These are phyloP conservation scores for Tapera naevia DNA, from an alignment of 2,797 vertebrate species.

Conservation along the genomic window DNA sequence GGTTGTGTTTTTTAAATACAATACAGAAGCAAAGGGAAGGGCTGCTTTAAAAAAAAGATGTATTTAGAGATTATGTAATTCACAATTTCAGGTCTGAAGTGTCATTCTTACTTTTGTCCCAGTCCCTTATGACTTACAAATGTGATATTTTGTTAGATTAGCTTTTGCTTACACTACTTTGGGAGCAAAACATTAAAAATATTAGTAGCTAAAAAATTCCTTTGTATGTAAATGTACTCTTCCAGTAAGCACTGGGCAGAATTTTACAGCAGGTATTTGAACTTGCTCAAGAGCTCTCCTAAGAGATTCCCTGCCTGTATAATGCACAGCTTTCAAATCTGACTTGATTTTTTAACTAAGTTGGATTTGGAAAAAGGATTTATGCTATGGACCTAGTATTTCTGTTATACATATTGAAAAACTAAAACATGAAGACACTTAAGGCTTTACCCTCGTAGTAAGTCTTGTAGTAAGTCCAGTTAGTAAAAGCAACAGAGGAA, in stretches of 20 bases:
- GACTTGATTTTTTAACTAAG: not conserved
- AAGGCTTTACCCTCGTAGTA: not conserved
- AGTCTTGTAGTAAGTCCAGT: not conserved
- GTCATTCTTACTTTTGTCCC: not conserved
- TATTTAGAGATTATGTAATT: not conserved
- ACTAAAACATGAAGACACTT: not conserved
- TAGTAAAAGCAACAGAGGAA: not conserved
- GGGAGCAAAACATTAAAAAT: not conserved
- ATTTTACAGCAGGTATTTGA: not conserved
- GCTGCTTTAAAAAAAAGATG: not conserved
- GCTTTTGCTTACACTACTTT: not conserved
- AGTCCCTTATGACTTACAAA: not conserved
- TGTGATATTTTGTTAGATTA: not conserved
- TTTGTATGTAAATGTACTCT: not conserved
- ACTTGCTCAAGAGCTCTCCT: not conserved
- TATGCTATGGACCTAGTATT: not conserved
- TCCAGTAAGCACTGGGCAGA: not conserved
- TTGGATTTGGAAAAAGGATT: not conserved
- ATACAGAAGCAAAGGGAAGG: not conserved
- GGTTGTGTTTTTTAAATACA: not conserved
- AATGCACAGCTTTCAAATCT: not conserved
- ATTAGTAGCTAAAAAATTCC: not conserved
- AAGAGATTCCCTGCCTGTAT: not conserved
- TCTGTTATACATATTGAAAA: not conserved
- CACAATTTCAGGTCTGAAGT: slow-evolving; percentile 6